Percentiles rank a stretch among this genome's conserved stretches.
Conservation (phyloP, 2,888 invertebrate species). For the Synanthedon tipuliformis region DNA sequence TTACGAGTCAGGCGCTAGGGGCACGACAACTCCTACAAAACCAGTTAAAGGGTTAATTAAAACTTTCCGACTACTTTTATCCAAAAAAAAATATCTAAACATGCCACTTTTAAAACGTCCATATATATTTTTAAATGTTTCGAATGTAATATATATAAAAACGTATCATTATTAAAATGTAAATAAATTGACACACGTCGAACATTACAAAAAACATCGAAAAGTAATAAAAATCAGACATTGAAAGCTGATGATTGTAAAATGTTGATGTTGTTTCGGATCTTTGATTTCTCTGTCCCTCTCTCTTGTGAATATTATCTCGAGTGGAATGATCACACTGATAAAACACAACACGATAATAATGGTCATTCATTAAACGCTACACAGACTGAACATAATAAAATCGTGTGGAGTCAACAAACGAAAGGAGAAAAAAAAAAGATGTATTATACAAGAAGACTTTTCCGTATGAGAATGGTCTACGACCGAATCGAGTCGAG, state of each 20-base stretch:
- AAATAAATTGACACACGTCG: constrained; percentile 6
- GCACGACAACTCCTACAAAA: too few species aligned
- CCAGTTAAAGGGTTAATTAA: too few species aligned
- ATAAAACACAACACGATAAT: constrained; percentile 43
- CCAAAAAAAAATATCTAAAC: constrained; percentile 10
- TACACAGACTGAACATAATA: constrained; percentile 62
- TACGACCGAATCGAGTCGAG: too few species aligned
- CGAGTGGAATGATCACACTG: constrained; percentile 51
- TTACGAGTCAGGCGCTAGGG: too few species aligned
- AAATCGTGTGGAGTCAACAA: constrained; percentile 41
- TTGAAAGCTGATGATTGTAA: constrained; percentile 50
- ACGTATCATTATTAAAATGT: constrained; percentile 17
- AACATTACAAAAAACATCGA: constrained; percentile 21
- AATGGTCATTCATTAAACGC: constrained; percentile 42
- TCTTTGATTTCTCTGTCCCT: constrained; percentile 4
- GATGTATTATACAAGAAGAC: constrained; percentile 20
- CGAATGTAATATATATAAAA: not conserved
- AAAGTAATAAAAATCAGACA: constrained; percentile 38
- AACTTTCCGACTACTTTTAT: constrained; percentile 4
- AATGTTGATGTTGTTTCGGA: constrained; percentile 22
- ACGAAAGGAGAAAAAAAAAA: constrained; percentile 12
- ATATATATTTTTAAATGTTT: not conserved
- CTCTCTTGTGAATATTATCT: constrained; percentile 5
- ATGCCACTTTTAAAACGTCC: constrained; percentile 26
- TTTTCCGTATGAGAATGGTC: constrained; percentile 16